Percentiles rank a stretch among this genome's conserved stretches.
phyloP scores from a whole-genome alignment of 2,888 invertebrate species.

The Dyspetes luteomarginatus region DNA sequence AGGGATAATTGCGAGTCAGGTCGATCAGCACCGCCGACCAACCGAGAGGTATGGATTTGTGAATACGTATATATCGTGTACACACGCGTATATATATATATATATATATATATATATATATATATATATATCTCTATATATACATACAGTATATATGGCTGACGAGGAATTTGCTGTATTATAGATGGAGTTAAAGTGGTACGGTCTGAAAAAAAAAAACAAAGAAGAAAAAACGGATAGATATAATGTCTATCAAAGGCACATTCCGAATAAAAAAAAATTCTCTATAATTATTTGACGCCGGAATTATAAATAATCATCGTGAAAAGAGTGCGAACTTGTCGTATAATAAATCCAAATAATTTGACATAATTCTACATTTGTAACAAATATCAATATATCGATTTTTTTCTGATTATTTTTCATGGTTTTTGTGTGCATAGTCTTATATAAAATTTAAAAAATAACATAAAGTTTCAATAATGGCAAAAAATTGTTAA shows the following conservation, averaged over 20 bases:
- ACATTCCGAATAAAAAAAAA: background rate
- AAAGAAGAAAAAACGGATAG: background rate
- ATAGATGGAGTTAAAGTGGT: background rate
- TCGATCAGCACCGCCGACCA: conserved; percentile 69
- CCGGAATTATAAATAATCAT: no score
- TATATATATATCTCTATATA: background rate
- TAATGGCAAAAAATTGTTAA: no score
- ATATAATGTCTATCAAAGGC: background rate
- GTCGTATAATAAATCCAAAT: no score
- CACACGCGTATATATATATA: background rate
- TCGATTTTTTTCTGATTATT: no score
- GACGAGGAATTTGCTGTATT: background rate
- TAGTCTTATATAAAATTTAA: no score
- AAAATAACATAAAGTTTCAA: no score
- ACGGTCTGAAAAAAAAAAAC: background rate
- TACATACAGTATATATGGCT: background rate
- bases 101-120: background rate
- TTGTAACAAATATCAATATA: background rate
- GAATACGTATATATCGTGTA: conserved; percentile 22
- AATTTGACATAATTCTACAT: background rate
- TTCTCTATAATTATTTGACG: no score
- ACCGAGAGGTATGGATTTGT: conserved; percentile 64
- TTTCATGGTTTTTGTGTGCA: no score
- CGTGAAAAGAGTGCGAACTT: no score
- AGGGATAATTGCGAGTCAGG: conserved; percentile 73